Conservation (phyloP, 2,888 invertebrate species). For the Drosophila kanekoi region DNA sequence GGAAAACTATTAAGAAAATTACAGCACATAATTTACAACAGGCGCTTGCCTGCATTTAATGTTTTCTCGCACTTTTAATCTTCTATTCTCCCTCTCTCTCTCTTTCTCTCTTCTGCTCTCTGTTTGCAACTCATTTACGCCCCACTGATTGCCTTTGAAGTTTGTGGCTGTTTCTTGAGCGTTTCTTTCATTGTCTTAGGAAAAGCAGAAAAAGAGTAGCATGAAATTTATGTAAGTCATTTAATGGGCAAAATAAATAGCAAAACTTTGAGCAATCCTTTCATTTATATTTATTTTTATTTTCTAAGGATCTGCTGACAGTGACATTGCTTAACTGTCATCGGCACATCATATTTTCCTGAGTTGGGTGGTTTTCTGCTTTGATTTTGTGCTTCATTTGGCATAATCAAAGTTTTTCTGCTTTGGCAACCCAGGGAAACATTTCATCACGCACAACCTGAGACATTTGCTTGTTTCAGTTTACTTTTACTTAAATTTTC, state of each 20-base stretch:
- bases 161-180: slow-evolving; percentile 23
- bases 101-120: slow-evolving; percentile 2
- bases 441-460: slow-evolving; percentile 32
- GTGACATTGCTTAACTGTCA: slow-evolving; percentile 55
- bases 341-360: slow-evolving; percentile 62
- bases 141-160: slow-evolving; percentile 55
- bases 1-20: slow-evolving; percentile 74
- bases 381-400: slow-evolving; percentile 81
- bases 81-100: neutral
- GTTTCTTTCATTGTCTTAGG: slow-evolving; percentile 13
- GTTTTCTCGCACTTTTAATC: slow-evolving; percentile 5
- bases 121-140: slow-evolving; percentile 27
- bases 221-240: slow-evolving; percentile 40
- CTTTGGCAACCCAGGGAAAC: slow-evolving; percentile 28
- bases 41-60: slow-evolving; percentile 21
- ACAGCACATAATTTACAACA: slow-evolving; percentile 60
- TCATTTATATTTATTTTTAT: slow-evolving; percentile 4
- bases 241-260: slow-evolving; percentile 68
- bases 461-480: slow-evolving; percentile 44
- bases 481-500: slow-evolving; percentile 47
- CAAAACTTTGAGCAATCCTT: slow-evolving; percentile 65
- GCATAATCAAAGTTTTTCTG: slow-evolving; percentile 71
- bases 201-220: neutral
- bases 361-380: slow-evolving; percentile 60
- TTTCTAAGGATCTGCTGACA: slow-evolving; percentile 40